Evolutionary conservation across 2,113 vertebrate genomes (phyloP).

Genomic region (Bubo scandiacus): DNA sequence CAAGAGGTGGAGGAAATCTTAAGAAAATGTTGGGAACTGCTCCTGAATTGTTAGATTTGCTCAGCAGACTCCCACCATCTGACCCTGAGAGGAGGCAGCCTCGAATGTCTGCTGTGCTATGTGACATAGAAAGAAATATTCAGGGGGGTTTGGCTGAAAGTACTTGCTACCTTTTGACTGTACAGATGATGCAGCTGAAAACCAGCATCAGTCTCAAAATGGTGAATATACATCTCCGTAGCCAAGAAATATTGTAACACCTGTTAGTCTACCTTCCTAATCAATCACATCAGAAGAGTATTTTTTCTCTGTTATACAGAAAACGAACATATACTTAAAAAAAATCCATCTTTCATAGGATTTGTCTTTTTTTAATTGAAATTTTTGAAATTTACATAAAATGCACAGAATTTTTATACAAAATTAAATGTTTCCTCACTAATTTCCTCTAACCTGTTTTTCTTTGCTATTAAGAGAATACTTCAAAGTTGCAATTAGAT

Average conservation of each 20-base stretch:
- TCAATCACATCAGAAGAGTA: background rate
- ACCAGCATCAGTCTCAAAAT: background rate
- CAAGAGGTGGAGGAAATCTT: background rate
- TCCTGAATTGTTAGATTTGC: background rate
- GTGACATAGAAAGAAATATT: background rate
- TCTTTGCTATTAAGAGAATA: background rate
- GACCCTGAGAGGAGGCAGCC: background rate
- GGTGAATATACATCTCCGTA: rapidly evolving
- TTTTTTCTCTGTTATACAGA: background rate
- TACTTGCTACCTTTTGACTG: background rate
- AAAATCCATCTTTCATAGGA: background rate
- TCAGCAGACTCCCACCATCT: background rate
- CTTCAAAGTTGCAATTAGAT: background rate
- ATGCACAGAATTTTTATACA: rapidly evolving
- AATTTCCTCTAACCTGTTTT: background rate
- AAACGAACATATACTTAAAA: background rate
- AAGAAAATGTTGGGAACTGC: background rate
- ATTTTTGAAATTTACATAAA: background rate
- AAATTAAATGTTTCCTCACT: background rate
- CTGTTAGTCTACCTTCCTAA: background rate
- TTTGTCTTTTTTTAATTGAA: background rate
- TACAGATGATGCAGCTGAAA: background rate
- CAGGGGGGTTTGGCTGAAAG: background rate
- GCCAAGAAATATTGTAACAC: background rate
- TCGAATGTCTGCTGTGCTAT: background rate